Evolutionary conservation across 2,888 invertebrate species (phyloP).

Genomic region (Sinelater perroti): DNA sequence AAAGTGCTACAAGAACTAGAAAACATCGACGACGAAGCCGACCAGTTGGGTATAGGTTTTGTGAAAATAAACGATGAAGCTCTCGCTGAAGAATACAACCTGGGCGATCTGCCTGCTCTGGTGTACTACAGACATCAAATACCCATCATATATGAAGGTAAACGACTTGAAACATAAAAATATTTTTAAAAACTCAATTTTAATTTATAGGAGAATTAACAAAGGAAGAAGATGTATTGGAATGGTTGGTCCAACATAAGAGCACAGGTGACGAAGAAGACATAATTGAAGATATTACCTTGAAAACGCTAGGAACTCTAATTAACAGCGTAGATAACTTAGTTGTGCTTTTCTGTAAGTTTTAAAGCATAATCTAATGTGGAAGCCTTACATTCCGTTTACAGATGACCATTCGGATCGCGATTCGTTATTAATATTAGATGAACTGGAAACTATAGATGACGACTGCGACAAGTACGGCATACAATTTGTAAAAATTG

Average conservation of each 20-base stretch:
- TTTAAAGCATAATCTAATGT: constrained; percentile 4
- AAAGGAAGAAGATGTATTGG: constrained; percentile 89
- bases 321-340: constrained; percentile 91
- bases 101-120: constrained; percentile 85
- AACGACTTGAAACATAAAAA: constrained; percentile 37
- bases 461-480: constrained; percentile 93
- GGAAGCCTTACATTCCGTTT: constrained; percentile 5
- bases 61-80: constrained; percentile 93
- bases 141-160: constrained; percentile 94
- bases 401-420: constrained; percentile 87
- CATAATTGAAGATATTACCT: constrained; percentile 93
- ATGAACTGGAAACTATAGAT: constrained; percentile 90
- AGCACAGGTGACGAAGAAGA: constrained; percentile 94
- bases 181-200: background rate
- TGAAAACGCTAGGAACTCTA: constrained; percentile 85
- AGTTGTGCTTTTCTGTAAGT: constrained; percentile 91
- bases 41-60: constrained; percentile 92
- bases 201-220: constrained; percentile 78
- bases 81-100: constrained; percentile 91
- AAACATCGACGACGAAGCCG: constrained; percentile 94
- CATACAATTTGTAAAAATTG: constrained; percentile 93
- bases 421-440: constrained; percentile 85
- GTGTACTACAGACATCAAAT: constrained; percentile 95
- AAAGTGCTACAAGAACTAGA: constrained; percentile 91
- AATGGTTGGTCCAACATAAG: constrained; percentile 93